These are phyloP conservation scores for Gyrodactylus salaris DNA, from an alignment of 1,140 invertebrate species.

Conservation along the genomic window DNA sequence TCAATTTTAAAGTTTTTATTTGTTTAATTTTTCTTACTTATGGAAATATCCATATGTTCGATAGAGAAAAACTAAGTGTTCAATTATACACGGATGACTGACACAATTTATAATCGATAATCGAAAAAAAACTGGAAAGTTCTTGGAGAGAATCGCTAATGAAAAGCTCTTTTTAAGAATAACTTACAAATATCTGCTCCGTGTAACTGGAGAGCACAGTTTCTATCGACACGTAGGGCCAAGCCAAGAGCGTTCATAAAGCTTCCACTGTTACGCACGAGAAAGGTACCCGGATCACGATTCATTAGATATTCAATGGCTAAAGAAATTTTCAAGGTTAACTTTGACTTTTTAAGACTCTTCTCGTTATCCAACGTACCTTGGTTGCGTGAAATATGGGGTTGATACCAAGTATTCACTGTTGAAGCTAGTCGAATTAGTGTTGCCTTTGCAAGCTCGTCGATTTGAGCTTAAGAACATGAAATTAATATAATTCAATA, in stretches of 20 bases:
- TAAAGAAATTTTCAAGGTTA: no score
- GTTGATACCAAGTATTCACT: conserved; percentile 1
- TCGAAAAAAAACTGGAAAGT: background rate
- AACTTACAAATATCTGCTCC: background rate
- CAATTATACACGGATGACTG: no score
- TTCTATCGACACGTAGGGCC: background rate
- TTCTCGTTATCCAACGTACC: no score
- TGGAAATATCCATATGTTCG: background rate
- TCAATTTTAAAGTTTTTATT: background rate
- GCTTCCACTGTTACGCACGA: background rate
- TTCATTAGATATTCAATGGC: background rate
- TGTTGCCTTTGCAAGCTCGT: background rate
- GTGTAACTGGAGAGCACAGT: background rate
- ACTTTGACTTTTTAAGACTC: no score
- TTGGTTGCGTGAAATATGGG: background rate
- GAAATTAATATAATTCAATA: no score
- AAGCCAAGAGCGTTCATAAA: background rate
- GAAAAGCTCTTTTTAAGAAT: background rate
- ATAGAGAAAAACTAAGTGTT: no score
- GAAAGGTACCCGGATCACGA: background rate
- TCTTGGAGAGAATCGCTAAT: background rate
- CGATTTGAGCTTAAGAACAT: background rate
- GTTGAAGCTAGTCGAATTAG: background rate
- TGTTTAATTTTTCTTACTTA: background rate
- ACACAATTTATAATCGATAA: no score